Conservation (phyloP, 1,140 invertebrate genomes). For the Holotrichia oblita region DNA sequence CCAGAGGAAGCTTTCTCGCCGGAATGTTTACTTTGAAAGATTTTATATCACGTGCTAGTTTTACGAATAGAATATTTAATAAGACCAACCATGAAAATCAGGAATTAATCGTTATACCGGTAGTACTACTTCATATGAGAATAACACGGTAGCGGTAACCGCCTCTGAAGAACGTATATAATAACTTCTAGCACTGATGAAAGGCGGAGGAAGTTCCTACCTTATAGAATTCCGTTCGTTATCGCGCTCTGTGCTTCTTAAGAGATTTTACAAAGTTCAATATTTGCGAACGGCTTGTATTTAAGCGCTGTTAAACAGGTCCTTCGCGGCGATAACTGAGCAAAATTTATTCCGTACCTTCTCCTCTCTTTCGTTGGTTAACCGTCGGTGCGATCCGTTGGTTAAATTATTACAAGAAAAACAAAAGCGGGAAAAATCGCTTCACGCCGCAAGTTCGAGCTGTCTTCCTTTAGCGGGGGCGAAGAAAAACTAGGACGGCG, state of each 20-base stretch:
- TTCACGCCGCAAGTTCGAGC: neutral
- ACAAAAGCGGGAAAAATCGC: neutral
- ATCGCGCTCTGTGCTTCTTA: slow-evolving; percentile 39
- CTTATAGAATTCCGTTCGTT: slow-evolving; percentile 21
- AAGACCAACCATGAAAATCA: neutral
- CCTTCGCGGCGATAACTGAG: slow-evolving; percentile 43
- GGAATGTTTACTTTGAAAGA: neutral
- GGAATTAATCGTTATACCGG: neutral
- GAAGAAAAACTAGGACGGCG: neutral
- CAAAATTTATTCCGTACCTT: slow-evolving; percentile 45
- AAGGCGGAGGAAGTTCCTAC: neutral
- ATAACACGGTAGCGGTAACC: no score
- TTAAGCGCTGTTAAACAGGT: slow-evolving; percentile 42
- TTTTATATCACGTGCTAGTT: neutral
- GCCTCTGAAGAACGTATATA: no score
- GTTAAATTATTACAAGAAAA: slow-evolving; percentile 16
- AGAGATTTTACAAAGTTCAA: slow-evolving; percentile 48
- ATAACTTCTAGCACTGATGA: neutral
- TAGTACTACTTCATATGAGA: no score
- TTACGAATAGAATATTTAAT: slow-evolving; percentile 9
- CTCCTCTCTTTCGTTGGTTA: neutral
- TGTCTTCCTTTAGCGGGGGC: neutral
- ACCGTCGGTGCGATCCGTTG: neutral
- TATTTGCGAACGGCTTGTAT: slow-evolving; percentile 46
- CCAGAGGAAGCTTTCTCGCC: neutral